phyloP scores from a whole-genome alignment of 2,797 vertebrate species.

The Alca torda region DNA sequence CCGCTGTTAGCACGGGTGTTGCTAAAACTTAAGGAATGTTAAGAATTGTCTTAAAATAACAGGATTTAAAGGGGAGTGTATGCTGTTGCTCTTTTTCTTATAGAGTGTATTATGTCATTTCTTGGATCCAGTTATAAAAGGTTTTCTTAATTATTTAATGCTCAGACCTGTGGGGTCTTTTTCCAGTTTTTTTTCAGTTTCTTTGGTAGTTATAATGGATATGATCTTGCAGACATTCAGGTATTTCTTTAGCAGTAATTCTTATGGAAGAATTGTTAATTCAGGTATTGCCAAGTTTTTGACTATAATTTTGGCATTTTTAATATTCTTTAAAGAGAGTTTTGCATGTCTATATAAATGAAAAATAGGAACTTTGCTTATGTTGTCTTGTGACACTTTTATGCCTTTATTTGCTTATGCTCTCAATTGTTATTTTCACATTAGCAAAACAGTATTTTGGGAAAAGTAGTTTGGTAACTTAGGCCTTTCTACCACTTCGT shows the following conservation, averaged over 20 bases:
- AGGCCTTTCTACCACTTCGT: not conserved
- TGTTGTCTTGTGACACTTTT: not conserved
- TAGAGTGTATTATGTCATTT: rapidly evolving
- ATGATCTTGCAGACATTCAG: not conserved
- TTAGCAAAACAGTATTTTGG: not conserved
- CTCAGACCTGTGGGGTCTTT: not conserved
- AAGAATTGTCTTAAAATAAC: not conserved
- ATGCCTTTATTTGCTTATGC: not conserved
- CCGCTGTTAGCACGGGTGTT: rapidly evolving
- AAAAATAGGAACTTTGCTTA: not conserved
- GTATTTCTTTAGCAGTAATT: not conserved
- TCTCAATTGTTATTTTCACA: not conserved
- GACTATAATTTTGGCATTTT: not conserved
- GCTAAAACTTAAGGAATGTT: rapidly evolving
- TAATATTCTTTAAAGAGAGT: not conserved
- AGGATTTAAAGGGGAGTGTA: rapidly evolving
- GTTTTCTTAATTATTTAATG: not conserved
- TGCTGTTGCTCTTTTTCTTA: not conserved
- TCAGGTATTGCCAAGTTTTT: not conserved
- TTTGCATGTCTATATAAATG: not conserved
- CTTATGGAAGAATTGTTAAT: not conserved
- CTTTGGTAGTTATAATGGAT: not conserved
- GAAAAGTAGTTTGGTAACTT: not conserved
- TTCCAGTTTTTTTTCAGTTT: rapidly evolving
- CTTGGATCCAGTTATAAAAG: not conserved